Evolutionary conservation across 2,888 invertebrate genomes (phyloP).

Genomic region (Aromia moschata): DNA sequence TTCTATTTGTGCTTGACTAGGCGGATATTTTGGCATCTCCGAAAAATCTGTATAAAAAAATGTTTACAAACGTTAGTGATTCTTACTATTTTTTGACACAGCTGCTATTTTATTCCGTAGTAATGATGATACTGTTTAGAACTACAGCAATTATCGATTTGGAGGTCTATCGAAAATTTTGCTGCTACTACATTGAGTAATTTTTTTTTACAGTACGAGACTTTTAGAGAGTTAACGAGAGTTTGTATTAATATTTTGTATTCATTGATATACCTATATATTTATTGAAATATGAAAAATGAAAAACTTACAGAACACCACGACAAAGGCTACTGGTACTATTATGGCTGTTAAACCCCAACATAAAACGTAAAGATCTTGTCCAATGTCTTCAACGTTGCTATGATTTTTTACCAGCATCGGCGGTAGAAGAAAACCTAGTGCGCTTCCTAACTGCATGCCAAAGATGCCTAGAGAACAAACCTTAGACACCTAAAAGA

Average conservation of each 20-base stretch:
- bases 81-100: no score
- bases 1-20: conserved; percentile 66
- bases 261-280: no score
- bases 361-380: conserved; percentile 65
- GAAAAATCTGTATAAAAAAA: conserved; percentile 65
- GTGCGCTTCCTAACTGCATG: conserved; percentile 47
- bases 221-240: no score
- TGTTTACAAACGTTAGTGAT: no score
- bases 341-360: conserved; percentile 59
- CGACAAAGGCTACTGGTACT: conserved; percentile 42
- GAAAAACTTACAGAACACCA: conserved; percentile 46
- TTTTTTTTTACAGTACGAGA: no score
- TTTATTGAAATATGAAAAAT: conserved; percentile 1
- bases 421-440: conserved; percentile 49
- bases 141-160: no score
- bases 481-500: conserved; percentile 49
- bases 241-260: no score
- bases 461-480: conserved; percentile 52
- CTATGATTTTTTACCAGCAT: conserved; percentile 59
- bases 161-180: no score
- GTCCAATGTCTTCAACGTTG: conserved; percentile 53
- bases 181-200: no score
- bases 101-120: no score
- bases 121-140: no score
- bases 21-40: conserved; percentile 67